These are phyloP conservation scores for Brachionus calyciflorus DNA, from an alignment of 1,140 invertebrate genomes.

Conservation along the genomic window DNA sequence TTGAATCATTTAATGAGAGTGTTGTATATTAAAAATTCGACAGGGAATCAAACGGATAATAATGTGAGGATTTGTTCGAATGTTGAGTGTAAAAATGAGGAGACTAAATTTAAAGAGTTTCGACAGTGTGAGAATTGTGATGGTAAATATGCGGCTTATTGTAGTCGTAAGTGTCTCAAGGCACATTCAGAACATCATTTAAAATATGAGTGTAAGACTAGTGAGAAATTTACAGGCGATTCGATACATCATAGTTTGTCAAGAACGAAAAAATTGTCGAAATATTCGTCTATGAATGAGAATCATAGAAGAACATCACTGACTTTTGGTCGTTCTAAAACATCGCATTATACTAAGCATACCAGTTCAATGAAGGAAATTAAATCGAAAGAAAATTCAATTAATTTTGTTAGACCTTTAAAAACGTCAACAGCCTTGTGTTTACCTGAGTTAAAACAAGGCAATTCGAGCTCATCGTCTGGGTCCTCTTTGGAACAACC, in stretches of 20 bases:
- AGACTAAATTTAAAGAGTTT: conserved; percentile 39
- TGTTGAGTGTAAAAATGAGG: neutral
- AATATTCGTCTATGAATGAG: conserved; percentile 28
- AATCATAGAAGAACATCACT: conserved; percentile 2
- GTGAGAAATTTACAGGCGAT: neutral
- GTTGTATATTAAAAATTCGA: conserved; percentile 29
- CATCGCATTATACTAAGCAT: conserved; percentile 6
- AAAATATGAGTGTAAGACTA: neutral
- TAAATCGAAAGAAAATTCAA: neutral
- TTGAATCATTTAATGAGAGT: conserved; percentile 34
- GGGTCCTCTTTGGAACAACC: neutral
- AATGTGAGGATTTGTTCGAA: neutral
- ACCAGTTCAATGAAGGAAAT: conserved; percentile 42
- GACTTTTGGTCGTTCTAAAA: neutral
- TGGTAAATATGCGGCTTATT: conserved; percentile 8
- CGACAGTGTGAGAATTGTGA: neutral
- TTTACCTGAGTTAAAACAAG: neutral
- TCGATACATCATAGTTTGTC: neutral
- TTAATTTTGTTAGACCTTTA: neutral
- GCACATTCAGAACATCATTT: neutral
- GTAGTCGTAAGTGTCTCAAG: conserved; percentile 23
- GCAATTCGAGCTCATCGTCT: neutral
- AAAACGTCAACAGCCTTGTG: conserved; percentile 5
- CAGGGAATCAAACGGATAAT: neutral
- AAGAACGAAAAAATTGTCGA: conserved; percentile 3